Evolutionary conservation across 2,797 vertebrate genomes (phyloP), one percentile per base, ranked within the genome.

Genomic region (Coregonus sp.): DNA sequence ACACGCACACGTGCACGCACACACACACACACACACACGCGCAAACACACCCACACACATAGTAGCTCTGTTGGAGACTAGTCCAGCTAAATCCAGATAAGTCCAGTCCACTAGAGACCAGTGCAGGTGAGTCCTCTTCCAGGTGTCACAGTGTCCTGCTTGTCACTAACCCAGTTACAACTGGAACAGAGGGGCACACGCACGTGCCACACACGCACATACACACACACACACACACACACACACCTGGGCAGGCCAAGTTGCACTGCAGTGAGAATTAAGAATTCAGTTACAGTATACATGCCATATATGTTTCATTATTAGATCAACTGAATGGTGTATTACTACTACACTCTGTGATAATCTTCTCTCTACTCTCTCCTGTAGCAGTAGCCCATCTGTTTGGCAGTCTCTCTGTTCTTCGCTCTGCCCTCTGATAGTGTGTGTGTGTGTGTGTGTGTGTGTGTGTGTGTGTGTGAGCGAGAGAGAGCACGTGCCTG

Each of bases 381-480:
- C 78, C 77, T 90, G 91, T 92, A 91, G 92, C 84, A 90, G 93
- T 91, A 94, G 82, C 93, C 93, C 94, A 93, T 95, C 93, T 94
- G 94, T 95, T 95, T 94, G 89, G 93, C 94, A 93, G 92, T 94
- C 93, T 90, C 92, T 93, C 91, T 94, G 91, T 88, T 67, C 81
- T 91, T 93, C 93, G 93, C 91, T 93, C 56, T 81, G 33, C 20
- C n/a, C 52, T 70, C 70, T 73, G 70, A 77, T 78, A 15, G 68
- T 78, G 67, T 75, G 80, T 82, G 74, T 78, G 73, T 75, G 61
- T 68, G 61, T 75, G 61, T 67, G 59, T 74, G 73, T 74, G 73
- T 74, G 66, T 25, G 69, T 72, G 74, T 69, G 65, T 68, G 37
- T 75, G 61, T 33, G 9, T n/a, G 37, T 65, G 63, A 75, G 72